phyloP scores from a whole-genome alignment of 1,140 invertebrate species.

The Frieseomelitta varia region DNA sequence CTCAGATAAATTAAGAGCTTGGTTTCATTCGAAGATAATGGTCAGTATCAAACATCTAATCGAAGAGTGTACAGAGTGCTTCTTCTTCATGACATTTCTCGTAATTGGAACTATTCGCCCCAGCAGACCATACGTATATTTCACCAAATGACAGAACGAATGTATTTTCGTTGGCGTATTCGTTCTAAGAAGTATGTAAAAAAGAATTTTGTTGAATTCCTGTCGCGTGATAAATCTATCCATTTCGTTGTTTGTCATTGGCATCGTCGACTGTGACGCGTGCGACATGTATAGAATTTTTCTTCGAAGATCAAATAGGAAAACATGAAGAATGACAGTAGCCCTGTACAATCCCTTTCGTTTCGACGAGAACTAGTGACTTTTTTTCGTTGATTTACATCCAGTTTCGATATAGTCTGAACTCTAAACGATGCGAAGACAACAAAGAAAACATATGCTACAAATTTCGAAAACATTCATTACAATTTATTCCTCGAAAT shows the following conservation, averaged over 20 bases:
- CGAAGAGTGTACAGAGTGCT: slow-evolving; percentile 48
- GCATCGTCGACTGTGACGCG: neutral
- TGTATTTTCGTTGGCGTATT: slow-evolving; percentile 46
- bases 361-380: neutral
- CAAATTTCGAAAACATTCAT: neutral
- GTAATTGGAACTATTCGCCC: slow-evolving; percentile 14
- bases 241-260: neutral
- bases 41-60: slow-evolving; percentile 54
- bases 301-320: slow-evolving; percentile 21
- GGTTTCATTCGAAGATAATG: slow-evolving; percentile 51
- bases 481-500: neutral
- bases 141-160: slow-evolving; percentile 49
- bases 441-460: slow-evolving; percentile 2
- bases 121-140: slow-evolving; percentile 26
- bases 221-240: neutral
- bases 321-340: slow-evolving; percentile 29
- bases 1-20: slow-evolving; percentile 53
- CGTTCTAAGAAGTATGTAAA: slow-evolving; percentile 52
- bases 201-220: slow-evolving; percentile 30
- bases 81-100: slow-evolving; percentile 48
- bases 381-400: neutral
- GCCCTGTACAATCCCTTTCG: neutral
- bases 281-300: slow-evolving; percentile 5
- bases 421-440: neutral
- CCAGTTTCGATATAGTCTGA: neutral